These are phyloP conservation scores for Tyto alba DNA, from an alignment of 2,113 vertebrate genomes.

Conservation along the genomic window DNA sequence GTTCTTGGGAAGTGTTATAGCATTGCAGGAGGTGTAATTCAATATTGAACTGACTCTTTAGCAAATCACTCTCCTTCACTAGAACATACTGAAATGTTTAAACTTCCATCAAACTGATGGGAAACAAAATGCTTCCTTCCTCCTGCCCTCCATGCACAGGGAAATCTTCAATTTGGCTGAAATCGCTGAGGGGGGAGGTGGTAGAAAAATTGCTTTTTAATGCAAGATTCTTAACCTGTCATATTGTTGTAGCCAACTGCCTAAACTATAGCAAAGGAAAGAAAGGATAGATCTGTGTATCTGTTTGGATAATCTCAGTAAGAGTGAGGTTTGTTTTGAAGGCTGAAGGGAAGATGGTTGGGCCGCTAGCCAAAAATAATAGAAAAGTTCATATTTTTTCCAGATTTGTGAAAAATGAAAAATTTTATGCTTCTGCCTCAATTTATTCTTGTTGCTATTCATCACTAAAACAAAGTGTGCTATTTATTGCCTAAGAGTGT, in stretches of 20 bases:
- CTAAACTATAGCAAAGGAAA: background rate
- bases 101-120: background rate
- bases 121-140: background rate
- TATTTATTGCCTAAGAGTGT: slow-evolving; percentile 17
- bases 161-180: background rate
- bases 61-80: background rate
- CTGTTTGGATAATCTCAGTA: background rate
- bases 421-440: background rate
- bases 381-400: slow-evolving; percentile 7
- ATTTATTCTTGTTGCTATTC: slow-evolving; percentile 29
- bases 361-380: slow-evolving; percentile 8
- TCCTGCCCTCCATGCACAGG: background rate
- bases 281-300: background rate
- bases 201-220: background rate
- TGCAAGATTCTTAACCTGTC: background rate
- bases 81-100: background rate
- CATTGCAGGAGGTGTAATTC: background rate
- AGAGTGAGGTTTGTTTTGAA: background rate
- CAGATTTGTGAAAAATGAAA: slow-evolving; percentile 28
- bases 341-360: background rate
- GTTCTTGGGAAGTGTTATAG: background rate
- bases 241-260: background rate
- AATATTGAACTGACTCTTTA: background rate
- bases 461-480: slow-evolving; percentile 1
- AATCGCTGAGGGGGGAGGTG: background rate